Percentiles rank a stretch among this genome's conserved stretches.
Conservation (phyloP, 2,888 invertebrate genomes). For the Lycocerus yunnanus region DNA sequence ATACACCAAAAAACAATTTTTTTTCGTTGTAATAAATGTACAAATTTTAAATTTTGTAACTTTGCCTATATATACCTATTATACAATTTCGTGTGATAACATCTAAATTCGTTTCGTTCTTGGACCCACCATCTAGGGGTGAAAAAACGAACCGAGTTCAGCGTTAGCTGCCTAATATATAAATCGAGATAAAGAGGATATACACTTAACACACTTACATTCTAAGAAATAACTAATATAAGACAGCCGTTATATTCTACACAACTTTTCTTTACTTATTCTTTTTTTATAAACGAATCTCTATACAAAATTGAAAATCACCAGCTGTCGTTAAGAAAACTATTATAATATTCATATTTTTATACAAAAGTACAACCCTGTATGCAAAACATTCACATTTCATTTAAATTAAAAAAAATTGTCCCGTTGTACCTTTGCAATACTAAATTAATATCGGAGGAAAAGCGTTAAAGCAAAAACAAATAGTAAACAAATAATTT, state of each 20-base stretch:
- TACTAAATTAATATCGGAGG: not conserved
- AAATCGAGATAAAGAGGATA: slow-evolving; percentile 33
- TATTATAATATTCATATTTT: slow-evolving; percentile 8
- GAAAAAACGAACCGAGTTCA: slow-evolving; percentile 30
- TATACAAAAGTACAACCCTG: slow-evolving; percentile 25
- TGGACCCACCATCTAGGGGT: not conserved
- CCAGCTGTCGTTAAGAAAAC: slow-evolving; percentile 20
- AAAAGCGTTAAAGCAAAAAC: not conserved
- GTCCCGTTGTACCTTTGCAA: slow-evolving; percentile 28
- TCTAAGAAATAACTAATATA: slow-evolving; percentile 34
- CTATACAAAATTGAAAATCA: slow-evolving; percentile 29
- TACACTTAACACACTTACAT: slow-evolving; percentile 50
- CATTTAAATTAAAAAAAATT: not conserved
- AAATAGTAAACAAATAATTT: not conserved
- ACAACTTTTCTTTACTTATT: slow-evolving; percentile 36
- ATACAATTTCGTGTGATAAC: not conserved
- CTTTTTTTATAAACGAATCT: slow-evolving; percentile 25
- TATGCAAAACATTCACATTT: slow-evolving; percentile 4
- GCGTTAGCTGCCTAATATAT: slow-evolving; percentile 43
- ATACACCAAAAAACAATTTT: slow-evolving; percentile 41
- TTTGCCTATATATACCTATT: slow-evolving; percentile 17
- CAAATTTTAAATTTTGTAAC: slow-evolving; percentile 35
- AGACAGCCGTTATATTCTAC: slow-evolving; percentile 34
- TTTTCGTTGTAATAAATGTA: slow-evolving; percentile 52
- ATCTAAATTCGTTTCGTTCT: not conserved